These are phyloP conservation scores for Ptilodon capucinus DNA, from an alignment of 2,888 invertebrate species.

Conservation along the genomic window DNA sequence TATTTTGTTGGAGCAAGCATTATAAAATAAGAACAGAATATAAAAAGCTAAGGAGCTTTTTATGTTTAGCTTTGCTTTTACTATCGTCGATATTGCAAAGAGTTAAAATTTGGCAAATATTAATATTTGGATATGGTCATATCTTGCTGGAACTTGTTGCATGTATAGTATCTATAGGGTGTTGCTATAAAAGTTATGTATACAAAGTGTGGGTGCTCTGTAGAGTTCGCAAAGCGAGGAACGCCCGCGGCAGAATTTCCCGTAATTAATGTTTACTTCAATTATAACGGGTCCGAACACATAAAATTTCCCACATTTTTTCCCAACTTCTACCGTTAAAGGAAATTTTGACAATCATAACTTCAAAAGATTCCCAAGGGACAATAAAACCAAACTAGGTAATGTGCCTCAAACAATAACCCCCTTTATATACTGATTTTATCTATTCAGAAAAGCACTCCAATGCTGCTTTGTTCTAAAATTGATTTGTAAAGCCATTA, in stretches of 20 bases:
- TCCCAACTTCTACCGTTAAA: constrained; percentile 41
- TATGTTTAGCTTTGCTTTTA: background rate
- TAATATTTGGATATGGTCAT: constrained; percentile 14
- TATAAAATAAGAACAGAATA: background rate
- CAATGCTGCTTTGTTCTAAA: too few species aligned
- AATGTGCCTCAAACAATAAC: constrained; percentile 26
- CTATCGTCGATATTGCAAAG: constrained; percentile 15
- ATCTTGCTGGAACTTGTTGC: constrained; percentile 16
- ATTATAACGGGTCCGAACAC: constrained; percentile 53
- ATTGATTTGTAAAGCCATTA: too few species aligned
- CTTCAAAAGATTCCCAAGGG: constrained; percentile 23
- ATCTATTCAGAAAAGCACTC: too few species aligned
- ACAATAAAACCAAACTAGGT: constrained; percentile 15
- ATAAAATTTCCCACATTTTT: constrained; percentile 40
- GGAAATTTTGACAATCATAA: constrained; percentile 26
- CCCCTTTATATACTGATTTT: too few species aligned
- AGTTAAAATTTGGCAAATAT: constrained; percentile 4
- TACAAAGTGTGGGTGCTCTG: constrained; percentile 8
- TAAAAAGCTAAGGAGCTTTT: background rate
- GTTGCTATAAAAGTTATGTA: background rate
- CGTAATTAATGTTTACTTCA: constrained; percentile 66
- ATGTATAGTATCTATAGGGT: constrained; percentile 7
- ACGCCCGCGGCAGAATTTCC: constrained; percentile 40
- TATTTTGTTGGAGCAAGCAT: background rate
- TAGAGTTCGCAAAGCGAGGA: constrained; percentile 13